phyloP scores from a whole-genome alignment of 2,797 vertebrate species.

The Gallirallus australis region DNA sequence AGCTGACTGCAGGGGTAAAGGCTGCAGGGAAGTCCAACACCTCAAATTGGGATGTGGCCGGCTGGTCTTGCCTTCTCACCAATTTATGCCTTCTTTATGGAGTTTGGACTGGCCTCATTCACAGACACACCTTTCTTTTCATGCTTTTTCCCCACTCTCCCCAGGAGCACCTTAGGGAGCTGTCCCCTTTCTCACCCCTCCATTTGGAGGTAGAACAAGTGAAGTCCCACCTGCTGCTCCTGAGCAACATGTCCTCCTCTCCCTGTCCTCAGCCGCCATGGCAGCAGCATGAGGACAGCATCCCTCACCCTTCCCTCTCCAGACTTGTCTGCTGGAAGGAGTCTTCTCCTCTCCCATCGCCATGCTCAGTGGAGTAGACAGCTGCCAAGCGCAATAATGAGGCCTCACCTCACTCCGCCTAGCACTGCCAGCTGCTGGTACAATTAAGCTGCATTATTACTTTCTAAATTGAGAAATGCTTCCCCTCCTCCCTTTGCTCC shows the following conservation, averaged over 20 bases:
- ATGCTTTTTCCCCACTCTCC: rapidly evolving
- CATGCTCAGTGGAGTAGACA: background rate
- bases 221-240: background rate
- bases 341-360: background rate
- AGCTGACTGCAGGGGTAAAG: background rate
- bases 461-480: background rate
- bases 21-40: background rate
- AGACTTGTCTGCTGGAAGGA: background rate
- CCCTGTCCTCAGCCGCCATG: rapidly evolving
- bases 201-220: background rate
- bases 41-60: background rate
- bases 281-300: background rate
- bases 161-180: background rate
- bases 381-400: slow-evolving; percentile 34
- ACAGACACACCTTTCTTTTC: background rate
- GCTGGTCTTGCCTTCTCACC: background rate
- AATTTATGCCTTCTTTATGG: background rate
- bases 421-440: slow-evolving; percentile 12
- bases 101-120: background rate
- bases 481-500: background rate
- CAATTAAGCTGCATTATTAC: background rate
- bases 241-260: background rate
- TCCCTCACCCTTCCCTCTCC: background rate
- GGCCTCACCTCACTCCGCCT: slow-evolving; percentile 32
- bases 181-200: background rate